Evolutionary conservation across 1,140 invertebrate genomes (phyloP), one percentile per base, ranked within the genome.

Genomic region (Tetranychus urticae): DNA sequence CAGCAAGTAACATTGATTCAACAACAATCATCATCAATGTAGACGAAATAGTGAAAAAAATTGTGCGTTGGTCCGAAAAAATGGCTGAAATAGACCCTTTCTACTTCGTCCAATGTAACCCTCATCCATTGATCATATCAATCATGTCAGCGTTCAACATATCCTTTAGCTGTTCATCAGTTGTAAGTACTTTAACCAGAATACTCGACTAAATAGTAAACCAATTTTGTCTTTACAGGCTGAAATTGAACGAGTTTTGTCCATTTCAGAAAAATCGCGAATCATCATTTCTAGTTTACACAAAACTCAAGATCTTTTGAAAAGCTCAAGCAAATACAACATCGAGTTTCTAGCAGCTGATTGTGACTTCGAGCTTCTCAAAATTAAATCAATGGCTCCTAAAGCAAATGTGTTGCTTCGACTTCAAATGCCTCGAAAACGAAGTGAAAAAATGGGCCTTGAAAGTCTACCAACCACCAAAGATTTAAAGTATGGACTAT

Each of bases 401-500:
- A 31, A n/a, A n/a, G 50, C 50, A 23, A 52, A n/a, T 23, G 5
- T 52, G 7, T n/a, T 52, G 13, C 13, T 52, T 52, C 12, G 50
- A 52, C 12, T 52, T 52, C 50, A 33, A 52, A 52, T 52, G 13
- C 39, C 39, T 42, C 39, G 39, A 42, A 42, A 42, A 10, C 5
- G 10, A 42, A 42, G 5, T 10, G 39, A 42, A 10, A 42, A 42
- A 42, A 42, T 10, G 5, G 5, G 10, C 10, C 5, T 42, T 5
- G 39, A 42, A 42, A 42, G 5, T 42, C 10, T 6, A 6, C 5
- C 10, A 10, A 6, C 5, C 10, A 42, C 39, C 39, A 42, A 42
- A 42, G 39, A 42, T 42, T 42, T 10, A 42, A 42, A 42, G 39
- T 98, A 94, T 76, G 93, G 93, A 34, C 91, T 86, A 72, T 82